A percentile compares a stretch with the other conserved stretches of the same genome.
phyloP scores from a whole-genome alignment of 1,140 invertebrate genomes.

The Dryas iulia region DNA sequence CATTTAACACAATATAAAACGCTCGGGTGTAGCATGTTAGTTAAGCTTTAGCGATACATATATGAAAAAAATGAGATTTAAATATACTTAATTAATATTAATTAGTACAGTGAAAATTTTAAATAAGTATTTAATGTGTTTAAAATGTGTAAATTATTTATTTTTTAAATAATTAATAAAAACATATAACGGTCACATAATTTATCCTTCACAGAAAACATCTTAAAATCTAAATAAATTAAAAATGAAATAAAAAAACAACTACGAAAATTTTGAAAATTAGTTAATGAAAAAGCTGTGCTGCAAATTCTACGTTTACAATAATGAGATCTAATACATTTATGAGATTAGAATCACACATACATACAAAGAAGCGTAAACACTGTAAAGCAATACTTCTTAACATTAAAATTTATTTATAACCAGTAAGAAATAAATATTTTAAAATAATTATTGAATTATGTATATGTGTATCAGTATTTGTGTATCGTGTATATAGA shows the following conservation, averaged over 20 bases:
- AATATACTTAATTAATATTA: constrained; percentile 9
- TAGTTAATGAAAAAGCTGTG: constrained; percentile 70
- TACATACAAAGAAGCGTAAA: constrained; percentile 26
- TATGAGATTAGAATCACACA: constrained; percentile 56
- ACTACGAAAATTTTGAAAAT: constrained; percentile 45
- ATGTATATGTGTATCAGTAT: background rate
- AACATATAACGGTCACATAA: background rate
- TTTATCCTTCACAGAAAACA: constrained; percentile 60
- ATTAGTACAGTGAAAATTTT: constrained; percentile 9
- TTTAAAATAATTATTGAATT: constrained; percentile 20
- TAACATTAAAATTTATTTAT: constrained; percentile 11
- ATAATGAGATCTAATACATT: constrained; percentile 43
- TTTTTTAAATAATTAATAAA: background rate
- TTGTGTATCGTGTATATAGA: background rate
- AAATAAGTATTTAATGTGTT: background rate
- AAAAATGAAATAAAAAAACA: constrained; percentile 49
- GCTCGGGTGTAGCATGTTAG: constrained; percentile 18
- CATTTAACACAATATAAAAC: constrained; percentile 31
- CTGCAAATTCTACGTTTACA: constrained; percentile 66
- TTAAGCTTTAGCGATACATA: constrained; percentile 28
- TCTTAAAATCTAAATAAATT: constrained; percentile 62
- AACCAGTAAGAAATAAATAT: too few relatives aligned
- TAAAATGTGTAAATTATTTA: constrained; percentile 8
- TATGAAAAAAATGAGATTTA: constrained; percentile 14
- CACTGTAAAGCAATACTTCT: constrained; percentile 15